A percentile compares a stretch with the other conserved stretches of the same genome.
Conservation (phyloP, 2,113 vertebrate species). For the Corythaixoides concolor region DNA sequence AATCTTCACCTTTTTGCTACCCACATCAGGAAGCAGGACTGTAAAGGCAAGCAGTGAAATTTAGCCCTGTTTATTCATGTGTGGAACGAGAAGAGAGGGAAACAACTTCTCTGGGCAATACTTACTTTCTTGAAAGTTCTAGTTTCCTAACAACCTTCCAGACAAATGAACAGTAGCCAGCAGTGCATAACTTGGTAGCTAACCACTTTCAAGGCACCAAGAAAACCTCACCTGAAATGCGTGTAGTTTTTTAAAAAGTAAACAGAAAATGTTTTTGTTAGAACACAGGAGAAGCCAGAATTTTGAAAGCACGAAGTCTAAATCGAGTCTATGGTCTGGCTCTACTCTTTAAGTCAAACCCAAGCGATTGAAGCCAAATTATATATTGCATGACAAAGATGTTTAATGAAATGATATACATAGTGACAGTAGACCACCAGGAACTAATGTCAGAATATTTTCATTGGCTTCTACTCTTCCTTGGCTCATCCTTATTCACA, state of each 20-base stretch:
- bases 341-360: constrained; percentile 17
- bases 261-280: constrained; percentile 44
- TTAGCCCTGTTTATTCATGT: not conserved
- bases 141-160: constrained; percentile 42
- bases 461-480: not conserved
- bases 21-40: not conserved
- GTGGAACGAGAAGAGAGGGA: not conserved
- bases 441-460: constrained; percentile 53
- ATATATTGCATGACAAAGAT: not conserved
- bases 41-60: constrained; percentile 4
- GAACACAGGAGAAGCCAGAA: constrained; percentile 3
- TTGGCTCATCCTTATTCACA: constrained; percentile 27
- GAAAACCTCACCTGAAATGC: constrained; percentile 60
- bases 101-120: constrained; percentile 4
- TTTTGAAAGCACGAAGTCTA: constrained; percentile 10
- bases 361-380: constrained; percentile 31
- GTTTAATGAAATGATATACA: constrained; percentile 38
- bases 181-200: not conserved
- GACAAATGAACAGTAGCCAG: constrained; percentile 21
- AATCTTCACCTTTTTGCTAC: not conserved
- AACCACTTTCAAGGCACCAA: constrained; percentile 24
- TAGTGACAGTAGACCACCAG: constrained; percentile 24
- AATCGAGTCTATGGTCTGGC: not conserved
- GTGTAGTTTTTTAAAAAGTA: not conserved
- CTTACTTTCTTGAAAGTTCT: not conserved